These are phyloP conservation scores for Ophioderma brevispina DNA, from an alignment of 35 echinoderm and acorn worm species.

Conservation along the genomic window DNA sequence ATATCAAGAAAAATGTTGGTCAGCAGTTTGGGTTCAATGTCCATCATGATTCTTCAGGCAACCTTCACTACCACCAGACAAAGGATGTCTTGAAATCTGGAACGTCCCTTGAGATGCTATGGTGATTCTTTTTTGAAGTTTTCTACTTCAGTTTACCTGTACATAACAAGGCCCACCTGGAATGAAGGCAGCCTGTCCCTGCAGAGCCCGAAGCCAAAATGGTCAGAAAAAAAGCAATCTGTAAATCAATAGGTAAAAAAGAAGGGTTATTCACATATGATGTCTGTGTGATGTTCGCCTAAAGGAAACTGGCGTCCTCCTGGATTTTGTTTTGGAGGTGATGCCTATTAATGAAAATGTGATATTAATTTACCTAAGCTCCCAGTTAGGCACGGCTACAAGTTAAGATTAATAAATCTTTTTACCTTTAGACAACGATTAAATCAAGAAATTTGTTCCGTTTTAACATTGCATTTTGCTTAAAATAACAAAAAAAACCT, in stretches of 20 bases:
- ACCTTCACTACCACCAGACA: conserved; percentile 95
- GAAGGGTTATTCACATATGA: conserved; percentile 61
- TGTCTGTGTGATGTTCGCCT: conserved; percentile 92
- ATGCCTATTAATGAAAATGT: conserved; percentile 51
- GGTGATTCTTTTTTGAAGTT: conserved; percentile 98
- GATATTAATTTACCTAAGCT: too few species aligned
- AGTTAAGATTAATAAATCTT: too few species aligned
- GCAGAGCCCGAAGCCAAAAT: conserved; percentile 89
- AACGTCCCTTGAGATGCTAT: conserved; percentile 80
- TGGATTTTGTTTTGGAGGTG: conserved; percentile 27
- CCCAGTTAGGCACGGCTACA: too few species aligned
- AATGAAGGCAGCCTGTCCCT: conserved; percentile 90
- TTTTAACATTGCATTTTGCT: too few species aligned
- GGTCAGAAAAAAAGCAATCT: conserved; percentile 93
- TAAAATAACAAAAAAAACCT: too few species aligned
- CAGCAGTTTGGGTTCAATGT: conserved; percentile 52
- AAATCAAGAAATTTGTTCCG: too few species aligned
- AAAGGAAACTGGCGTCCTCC: conserved; percentile 93
- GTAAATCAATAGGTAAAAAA: conserved; percentile 72
- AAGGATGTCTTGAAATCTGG: conserved; percentile 94
- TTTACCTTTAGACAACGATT: too few species aligned
- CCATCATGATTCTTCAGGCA: conserved; percentile 71
- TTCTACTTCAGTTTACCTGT: conserved; percentile 86
- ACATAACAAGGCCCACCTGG: conserved; percentile 59
- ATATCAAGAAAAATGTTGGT: neutral